Evolutionary conservation across 2,888 invertebrate genomes (phyloP), one percentile per base, ranked within the genome.

Genomic region (Mythimna impura): DNA sequence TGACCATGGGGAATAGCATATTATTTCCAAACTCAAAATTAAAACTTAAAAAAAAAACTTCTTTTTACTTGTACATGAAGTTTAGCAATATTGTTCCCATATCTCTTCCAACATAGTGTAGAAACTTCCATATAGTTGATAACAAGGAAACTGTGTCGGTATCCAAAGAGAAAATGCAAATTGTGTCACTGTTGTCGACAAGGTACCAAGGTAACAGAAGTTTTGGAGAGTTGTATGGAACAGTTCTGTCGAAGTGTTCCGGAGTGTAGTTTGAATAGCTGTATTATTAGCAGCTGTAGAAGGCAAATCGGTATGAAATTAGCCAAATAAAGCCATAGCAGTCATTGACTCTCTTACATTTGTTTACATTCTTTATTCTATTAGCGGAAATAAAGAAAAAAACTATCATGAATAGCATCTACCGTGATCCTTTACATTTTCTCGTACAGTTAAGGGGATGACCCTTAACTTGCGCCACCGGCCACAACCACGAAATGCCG

Each of bases 121-220:
- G 43, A 22, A 81, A 77, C 70, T 62, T 62, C 40, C 65, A 43
- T 8, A n/a, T 69, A 78, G 65, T 78, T 70, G 14, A 30, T 70
- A 82, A 78, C 78, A 58, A 78, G 82, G 70, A 57, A 77, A 71
- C 78, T 22, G 40, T 22, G 63, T 9, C 40, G 17, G 30, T 12
- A n/a, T 57, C 60, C 82, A 82, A 73, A 69, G 80, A 69, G 68
- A 68, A 82, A 79, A 80, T 80, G 80, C 83, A 80, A 83, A 80
- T 83, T 83, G 54, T 50, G 62, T 52, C 55, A 66, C 40, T 66
- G n/a, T 47, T 50, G 50, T 65, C 58, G 58, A 60, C 71, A 52
- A 47, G 17, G 54, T 47, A 36, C 68, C 73, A 57, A 17, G 14
- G 72, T 43, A 47, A 66, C 52, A 69, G 47, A 82, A 79, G 80